Evolutionary conservation across 2,888 invertebrate species (phyloP).

Genomic region (Plagodis pulveraria): DNA sequence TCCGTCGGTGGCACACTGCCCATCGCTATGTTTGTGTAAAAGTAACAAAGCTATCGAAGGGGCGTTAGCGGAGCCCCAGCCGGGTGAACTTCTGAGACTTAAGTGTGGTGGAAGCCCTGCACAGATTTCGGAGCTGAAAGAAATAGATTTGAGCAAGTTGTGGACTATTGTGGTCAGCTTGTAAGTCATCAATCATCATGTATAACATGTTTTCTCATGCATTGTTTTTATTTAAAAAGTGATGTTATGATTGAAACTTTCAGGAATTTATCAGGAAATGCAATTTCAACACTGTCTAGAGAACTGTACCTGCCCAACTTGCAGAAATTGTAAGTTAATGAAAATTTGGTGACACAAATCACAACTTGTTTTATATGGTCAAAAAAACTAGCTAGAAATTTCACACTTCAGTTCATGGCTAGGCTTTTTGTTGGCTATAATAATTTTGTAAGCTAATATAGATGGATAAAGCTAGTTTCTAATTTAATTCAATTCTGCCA

Average conservation of each 20-base stretch:
- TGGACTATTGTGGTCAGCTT: conserved; percentile 86
- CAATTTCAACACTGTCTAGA: conserved; percentile 84
- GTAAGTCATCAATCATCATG: conserved; percentile 74
- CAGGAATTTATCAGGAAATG: conserved; percentile 88
- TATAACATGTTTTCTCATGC: too few relatives aligned
- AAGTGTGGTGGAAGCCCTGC: conserved; percentile 86
- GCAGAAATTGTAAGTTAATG: conserved; percentile 88
- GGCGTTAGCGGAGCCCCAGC: conserved; percentile 76
- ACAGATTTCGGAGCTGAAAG: conserved; percentile 85
- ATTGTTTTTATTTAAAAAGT: too few relatives aligned
- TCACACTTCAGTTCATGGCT: too few relatives aligned
- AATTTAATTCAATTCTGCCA: too few relatives aligned
- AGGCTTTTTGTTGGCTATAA: too few relatives aligned
- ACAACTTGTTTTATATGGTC: too few relatives aligned
- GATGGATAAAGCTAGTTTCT: too few relatives aligned
- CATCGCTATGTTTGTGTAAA: conserved; percentile 82
- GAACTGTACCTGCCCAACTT: conserved; percentile 87
- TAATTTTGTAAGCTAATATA: too few relatives aligned
- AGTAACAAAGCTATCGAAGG: conserved; percentile 84
- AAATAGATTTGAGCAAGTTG: conserved; percentile 86
- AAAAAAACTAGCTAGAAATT: too few relatives aligned
- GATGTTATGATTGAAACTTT: conserved; percentile 46
- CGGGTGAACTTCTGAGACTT: conserved; percentile 85
- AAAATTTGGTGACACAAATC: conserved; percentile 11
- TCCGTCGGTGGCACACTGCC: conserved; percentile 63